Conservation (phyloP, 2,113 vertebrate species). For the Anthoscopus minutus region DNA sequence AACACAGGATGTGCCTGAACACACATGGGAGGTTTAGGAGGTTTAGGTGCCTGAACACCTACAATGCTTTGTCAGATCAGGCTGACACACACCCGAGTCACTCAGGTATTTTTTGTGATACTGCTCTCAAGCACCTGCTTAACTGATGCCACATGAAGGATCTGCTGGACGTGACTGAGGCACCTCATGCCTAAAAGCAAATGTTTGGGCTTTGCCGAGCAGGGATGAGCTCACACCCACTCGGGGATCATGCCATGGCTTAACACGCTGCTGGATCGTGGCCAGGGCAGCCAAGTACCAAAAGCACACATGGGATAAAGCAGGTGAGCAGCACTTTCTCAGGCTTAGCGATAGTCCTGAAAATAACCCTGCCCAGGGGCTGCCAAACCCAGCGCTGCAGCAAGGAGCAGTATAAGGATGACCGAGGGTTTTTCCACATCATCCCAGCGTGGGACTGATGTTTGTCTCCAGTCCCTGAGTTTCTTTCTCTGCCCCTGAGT, state of each 20-base stretch:
- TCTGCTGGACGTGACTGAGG: not conserved
- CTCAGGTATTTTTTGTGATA: not conserved
- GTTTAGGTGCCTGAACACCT: not conserved
- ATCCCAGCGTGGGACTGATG: not conserved
- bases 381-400: not conserved
- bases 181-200: not conserved
- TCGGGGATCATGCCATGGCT: not conserved
- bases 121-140: not conserved
- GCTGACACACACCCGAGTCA: not conserved
- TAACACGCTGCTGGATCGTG: not conserved
- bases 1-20: not conserved
- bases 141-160: not conserved
- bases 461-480: not conserved
- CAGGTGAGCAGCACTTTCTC: not conserved
- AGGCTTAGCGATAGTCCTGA: not conserved
- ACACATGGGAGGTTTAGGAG: not conserved
- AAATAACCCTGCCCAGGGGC: not conserved
- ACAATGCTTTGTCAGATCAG: not conserved
- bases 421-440: not conserved
- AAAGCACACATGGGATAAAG: not conserved
- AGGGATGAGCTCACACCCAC: not conserved
- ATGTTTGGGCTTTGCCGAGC: not conserved
- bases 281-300: not conserved
- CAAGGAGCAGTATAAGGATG: not conserved
- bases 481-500: not conserved